A percentile compares a stretch with the other conserved stretches of the same genome.
Conservation (phyloP, 2,113 vertebrate genomes). For the Erpornis zantholeuca region DNA sequence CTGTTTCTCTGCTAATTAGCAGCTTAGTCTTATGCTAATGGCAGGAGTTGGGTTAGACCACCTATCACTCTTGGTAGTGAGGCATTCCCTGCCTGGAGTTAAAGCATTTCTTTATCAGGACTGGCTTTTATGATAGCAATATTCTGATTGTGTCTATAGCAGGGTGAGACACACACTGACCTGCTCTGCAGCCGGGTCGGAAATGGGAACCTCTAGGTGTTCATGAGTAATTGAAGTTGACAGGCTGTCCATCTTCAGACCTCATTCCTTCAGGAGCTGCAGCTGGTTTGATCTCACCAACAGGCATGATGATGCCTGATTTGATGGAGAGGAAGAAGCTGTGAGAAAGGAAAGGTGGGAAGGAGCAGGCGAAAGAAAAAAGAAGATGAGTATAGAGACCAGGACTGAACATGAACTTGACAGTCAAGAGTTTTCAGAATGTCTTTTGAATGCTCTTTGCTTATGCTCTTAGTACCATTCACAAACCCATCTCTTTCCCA, state of each 20-base stretch:
- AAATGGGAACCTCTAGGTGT: neutral
- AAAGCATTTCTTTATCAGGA: neutral
- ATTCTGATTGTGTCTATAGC: rapidly evolving
- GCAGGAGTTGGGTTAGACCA: neutral
- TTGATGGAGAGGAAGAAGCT: neutral
- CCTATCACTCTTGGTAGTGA: neutral
- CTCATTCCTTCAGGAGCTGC: neutral
- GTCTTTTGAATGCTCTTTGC: neutral
- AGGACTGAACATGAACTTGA: neutral
- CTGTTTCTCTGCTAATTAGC: neutral
- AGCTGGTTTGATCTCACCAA: neutral
- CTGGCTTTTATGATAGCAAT: neutral
- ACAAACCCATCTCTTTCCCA: neutral
- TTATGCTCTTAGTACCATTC: neutral
- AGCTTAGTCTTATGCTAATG: neutral
- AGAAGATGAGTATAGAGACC: neutral
- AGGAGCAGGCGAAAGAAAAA: neutral
- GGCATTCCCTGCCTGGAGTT: neutral
- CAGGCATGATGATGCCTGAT: neutral
- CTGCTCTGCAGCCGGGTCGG: neutral
- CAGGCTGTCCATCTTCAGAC: neutral
- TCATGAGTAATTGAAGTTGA: rapidly evolving
- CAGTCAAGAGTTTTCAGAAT: neutral
- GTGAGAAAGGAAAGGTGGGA: neutral
- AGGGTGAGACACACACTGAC: neutral